Evolutionary conservation across 2,888 invertebrate genomes (phyloP).

Genomic region (Tupiocoris notatus): DNA sequence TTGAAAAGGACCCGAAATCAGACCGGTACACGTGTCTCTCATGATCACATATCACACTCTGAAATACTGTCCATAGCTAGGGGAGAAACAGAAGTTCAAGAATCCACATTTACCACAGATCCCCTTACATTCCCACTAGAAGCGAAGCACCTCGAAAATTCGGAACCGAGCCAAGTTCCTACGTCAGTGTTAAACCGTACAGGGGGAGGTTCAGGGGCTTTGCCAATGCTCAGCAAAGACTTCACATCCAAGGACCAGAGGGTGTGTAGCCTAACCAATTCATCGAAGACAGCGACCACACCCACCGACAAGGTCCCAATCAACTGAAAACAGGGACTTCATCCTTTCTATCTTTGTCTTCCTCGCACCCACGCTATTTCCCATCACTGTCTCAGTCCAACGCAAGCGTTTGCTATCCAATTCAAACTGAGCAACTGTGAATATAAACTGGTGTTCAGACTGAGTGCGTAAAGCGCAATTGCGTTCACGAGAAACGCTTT

Average conservation of each 20-base stretch:
- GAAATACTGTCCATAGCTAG: neutral
- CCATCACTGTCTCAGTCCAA: neutral
- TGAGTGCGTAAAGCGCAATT: constrained; percentile 25
- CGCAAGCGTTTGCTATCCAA: too few species aligned
- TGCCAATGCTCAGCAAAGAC: neutral
- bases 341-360: neutral
- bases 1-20: too few species aligned
- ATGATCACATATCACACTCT: too few species aligned
- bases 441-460: constrained; percentile 18
- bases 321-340: constrained; percentile 41
- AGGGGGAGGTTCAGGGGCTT: neutral
- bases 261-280: constrained; percentile 39
- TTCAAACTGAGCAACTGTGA: constrained; percentile 13
- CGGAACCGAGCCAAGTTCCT: constrained; percentile 23
- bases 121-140: neutral
- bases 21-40: too few species aligned
- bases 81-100: neutral
- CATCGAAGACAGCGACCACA: constrained; percentile 44
- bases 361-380: neutral
- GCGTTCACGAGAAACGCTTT: constrained; percentile 3
- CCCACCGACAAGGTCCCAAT: constrained; percentile 47
- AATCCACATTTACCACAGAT: neutral
- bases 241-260: neutral
- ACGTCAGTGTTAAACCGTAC: neutral
- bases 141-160: neutral